These are phyloP conservation scores for Drosophila ambigua DNA, from an alignment of 1,140 invertebrate species.

Conservation along the genomic window DNA sequence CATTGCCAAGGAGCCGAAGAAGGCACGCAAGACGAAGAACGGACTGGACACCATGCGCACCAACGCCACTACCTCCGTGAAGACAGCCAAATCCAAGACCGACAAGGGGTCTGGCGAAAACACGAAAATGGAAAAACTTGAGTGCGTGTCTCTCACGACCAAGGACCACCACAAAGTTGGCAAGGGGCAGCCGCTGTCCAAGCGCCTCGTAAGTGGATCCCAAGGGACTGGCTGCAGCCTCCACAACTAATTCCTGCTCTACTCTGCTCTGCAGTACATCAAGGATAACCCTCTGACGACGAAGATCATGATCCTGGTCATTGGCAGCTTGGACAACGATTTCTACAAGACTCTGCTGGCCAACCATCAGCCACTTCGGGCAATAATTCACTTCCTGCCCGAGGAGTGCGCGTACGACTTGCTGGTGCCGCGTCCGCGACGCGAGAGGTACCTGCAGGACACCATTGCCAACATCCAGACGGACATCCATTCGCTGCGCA, in stretches of 20 bases:
- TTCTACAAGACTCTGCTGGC: constrained; percentile 54
- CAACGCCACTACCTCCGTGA: background rate
- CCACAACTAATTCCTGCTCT: background rate
- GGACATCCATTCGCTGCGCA: constrained; percentile 48
- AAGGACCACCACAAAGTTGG: constrained; percentile 66
- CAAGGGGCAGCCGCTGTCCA: constrained; percentile 43
- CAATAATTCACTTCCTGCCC: constrained; percentile 68
- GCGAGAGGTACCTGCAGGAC: constrained; percentile 32
- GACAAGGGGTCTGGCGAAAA: constrained; percentile 31
- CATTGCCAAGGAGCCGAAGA: background rate
- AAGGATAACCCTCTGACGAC: constrained; percentile 41
- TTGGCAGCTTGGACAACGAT: constrained; percentile 44
- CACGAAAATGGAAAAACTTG: constrained; percentile 24
- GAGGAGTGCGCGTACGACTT: constrained; percentile 62
- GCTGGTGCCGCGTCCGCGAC: constrained; percentile 66
- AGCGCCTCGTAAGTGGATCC: constrained; percentile 35
- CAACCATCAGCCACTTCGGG: constrained; percentile 45
- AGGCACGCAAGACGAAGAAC: background rate
- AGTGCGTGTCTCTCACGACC: constrained; percentile 33
- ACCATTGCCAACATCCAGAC: constrained; percentile 54
- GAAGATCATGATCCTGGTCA: constrained; percentile 50
- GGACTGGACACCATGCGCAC: background rate
- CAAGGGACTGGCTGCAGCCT: too few species aligned
- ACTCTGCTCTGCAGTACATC: constrained; percentile 48
- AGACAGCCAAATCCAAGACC: constrained; percentile 7